phyloP scores from a whole-genome alignment of 2,113 vertebrate species.

The Syngnathus floridae region DNA sequence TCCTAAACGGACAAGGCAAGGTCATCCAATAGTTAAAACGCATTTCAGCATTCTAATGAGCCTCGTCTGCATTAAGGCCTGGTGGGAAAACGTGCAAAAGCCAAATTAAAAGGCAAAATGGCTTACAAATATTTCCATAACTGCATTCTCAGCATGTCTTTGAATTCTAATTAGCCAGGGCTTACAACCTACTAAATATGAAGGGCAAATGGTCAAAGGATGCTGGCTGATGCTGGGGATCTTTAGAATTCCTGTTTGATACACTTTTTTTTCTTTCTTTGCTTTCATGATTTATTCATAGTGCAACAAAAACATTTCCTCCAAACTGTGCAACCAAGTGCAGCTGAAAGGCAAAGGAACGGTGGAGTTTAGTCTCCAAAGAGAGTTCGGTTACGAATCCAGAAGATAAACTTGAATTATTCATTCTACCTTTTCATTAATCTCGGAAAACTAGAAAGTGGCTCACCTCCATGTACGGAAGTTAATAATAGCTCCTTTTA shows the following conservation, averaged over 20 bases:
- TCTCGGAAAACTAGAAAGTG: constrained; percentile 47
- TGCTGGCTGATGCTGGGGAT: constrained; percentile 5
- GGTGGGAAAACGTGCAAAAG: background rate
- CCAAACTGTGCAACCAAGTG: background rate
- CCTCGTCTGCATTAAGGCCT: background rate
- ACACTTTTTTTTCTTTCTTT: constrained; percentile 5
- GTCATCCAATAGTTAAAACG: background rate
- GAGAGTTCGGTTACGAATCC: constrained; percentile 43
- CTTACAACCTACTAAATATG: constrained; percentile 5
- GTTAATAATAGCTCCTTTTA: constrained; percentile 57
- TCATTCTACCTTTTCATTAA: constrained; percentile 63
- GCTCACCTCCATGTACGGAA: constrained; percentile 43
- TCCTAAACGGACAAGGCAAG: constrained; percentile 3
- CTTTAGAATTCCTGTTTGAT: background rate
- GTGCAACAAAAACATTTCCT: constrained; percentile 1
- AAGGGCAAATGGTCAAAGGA: constrained; percentile 16
- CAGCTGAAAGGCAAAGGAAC: constrained; percentile 9
- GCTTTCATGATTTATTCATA: constrained; percentile 13
- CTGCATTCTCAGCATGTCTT: constrained; percentile 20
- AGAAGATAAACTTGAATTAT: constrained; percentile 57
- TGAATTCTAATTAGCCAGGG: background rate
- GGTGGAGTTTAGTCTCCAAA: constrained; percentile 27
- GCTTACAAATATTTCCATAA: constrained; percentile 25
- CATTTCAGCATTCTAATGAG: constrained; percentile 13
- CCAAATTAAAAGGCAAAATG: constrained; percentile 4